Evolutionary conservation across 1,140 invertebrate species (phyloP).

Genomic region (Doryteuthis pealeii): DNA sequence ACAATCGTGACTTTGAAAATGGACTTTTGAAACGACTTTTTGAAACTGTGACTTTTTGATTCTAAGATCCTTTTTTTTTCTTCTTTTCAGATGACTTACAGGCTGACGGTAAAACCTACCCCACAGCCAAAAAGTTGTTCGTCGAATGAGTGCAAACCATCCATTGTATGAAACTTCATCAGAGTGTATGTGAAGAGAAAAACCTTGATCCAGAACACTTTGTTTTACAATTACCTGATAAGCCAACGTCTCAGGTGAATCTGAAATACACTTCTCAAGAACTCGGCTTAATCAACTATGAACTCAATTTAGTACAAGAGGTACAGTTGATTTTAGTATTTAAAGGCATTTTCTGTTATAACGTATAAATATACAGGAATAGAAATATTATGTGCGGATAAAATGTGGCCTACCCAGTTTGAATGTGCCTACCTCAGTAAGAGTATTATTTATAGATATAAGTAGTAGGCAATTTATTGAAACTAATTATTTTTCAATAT

Average conservation of each 20-base stretch:
- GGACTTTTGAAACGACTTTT: too few relatives aligned
- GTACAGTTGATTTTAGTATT: not conserved
- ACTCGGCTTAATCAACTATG: conserved; percentile 27
- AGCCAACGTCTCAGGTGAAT: conserved; percentile 45
- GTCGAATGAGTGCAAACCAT: conserved; percentile 71
- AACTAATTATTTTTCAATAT: too few relatives aligned
- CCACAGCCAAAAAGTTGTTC: conserved; percentile 78
- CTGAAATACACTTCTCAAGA: conserved; percentile 40
- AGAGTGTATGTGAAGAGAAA: conserved; percentile 79
- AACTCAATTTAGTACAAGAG: conserved; percentile 45
- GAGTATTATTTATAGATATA: too few relatives aligned
- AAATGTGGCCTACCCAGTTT: too few relatives aligned
- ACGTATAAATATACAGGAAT: too few relatives aligned
- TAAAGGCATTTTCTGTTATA: too few relatives aligned
- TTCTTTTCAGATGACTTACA: conserved; percentile 68
- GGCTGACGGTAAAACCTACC: conserved; percentile 81
- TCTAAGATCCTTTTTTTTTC: not conserved
- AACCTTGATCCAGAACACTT: conserved; percentile 74
- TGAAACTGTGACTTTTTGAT: too few relatives aligned
- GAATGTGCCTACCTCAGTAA: too few relatives aligned
- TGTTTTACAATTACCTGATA: conserved; percentile 78
- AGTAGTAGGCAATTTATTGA: too few relatives aligned
- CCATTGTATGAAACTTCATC: conserved; percentile 70
- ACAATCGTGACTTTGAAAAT: too few relatives aligned
- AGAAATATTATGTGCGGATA: too few relatives aligned